Conservation (phyloP, 2,888 invertebrate species). For the Drosophila testacea region DNA sequence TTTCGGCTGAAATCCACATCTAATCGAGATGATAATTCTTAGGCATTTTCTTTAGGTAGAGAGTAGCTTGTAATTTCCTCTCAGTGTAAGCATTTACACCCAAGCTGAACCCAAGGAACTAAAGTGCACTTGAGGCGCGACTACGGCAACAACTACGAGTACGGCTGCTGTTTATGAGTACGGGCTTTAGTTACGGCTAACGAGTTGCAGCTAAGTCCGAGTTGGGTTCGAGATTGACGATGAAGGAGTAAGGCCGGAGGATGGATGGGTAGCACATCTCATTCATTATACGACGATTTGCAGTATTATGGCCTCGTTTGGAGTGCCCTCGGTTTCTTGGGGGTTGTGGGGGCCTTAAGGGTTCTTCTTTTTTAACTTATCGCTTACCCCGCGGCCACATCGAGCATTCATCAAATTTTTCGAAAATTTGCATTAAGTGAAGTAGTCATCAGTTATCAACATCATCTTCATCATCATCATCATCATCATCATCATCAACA, state of each 20-base stretch:
- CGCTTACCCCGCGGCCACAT: constrained; percentile 38
- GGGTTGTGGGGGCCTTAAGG: constrained; percentile 19
- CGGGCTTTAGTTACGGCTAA: constrained; percentile 56
- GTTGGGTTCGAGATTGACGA: neutral
- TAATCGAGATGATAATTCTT: no score
- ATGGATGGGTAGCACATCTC: constrained; percentile 52
- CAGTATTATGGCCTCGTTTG: constrained; percentile 80
- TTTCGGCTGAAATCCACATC: no score
- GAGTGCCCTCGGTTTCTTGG: constrained; percentile 25
- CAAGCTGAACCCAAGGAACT: constrained; percentile 19
- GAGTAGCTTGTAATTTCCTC: neutral
- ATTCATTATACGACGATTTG: constrained; percentile 76
- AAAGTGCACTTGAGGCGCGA: constrained; percentile 56
- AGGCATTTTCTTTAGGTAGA: no score
- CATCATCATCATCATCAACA: constrained; percentile 35
- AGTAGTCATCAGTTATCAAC: constrained; percentile 80
- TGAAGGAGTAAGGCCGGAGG: neutral
- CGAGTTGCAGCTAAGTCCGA: constrained; percentile 56
- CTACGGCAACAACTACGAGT: constrained; percentile 50
- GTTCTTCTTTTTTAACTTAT: constrained; percentile 1
- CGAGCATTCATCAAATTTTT: constrained; percentile 62
- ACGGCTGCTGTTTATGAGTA: constrained; percentile 28
- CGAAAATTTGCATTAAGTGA: constrained; percentile 81
- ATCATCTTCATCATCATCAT: constrained; percentile 50
- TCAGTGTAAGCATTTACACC: constrained; percentile 12